These are phyloP conservation scores for Agrochola litura DNA, from an alignment of 2,888 invertebrate species.

Conservation along the genomic window DNA sequence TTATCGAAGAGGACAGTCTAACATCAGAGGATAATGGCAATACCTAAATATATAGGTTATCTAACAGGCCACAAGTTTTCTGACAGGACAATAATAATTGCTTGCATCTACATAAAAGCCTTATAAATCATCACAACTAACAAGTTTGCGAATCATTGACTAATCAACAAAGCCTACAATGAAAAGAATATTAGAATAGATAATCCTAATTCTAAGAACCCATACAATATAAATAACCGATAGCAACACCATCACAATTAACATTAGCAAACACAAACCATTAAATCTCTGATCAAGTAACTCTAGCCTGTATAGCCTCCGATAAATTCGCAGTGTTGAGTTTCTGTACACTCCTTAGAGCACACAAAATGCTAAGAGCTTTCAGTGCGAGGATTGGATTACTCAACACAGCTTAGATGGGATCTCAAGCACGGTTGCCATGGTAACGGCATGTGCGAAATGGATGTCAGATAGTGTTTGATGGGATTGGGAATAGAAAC, in stretches of 20 bases:
- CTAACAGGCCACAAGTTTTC: background rate
- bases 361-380: constrained; percentile 56
- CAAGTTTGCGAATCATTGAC: background rate
- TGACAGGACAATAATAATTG: background rate
- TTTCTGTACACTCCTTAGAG: constrained; percentile 36
- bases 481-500: constrained; percentile 8
- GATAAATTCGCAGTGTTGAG: constrained; percentile 36
- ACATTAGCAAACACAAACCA: constrained; percentile 3
- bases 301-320: constrained; percentile 29
- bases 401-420: constrained; percentile 40
- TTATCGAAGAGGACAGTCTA: background rate
- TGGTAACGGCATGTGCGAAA: constrained; percentile 48
- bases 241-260: background rate
- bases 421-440: constrained; percentile 41
- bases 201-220: background rate
- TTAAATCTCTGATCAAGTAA: constrained; percentile 49
- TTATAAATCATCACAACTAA: background rate
- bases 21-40: background rate
- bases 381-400: constrained; percentile 55
- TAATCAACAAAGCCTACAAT: too few species aligned
- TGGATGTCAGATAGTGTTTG: constrained; percentile 22
- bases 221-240: background rate
- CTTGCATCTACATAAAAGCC: background rate
- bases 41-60: background rate
- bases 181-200: background rate